Percentiles rank a stretch among this genome's conserved stretches.
phyloP scores from a whole-genome alignment of 2,113 vertebrate species.

The Sclerurus mexicanus region DNA sequence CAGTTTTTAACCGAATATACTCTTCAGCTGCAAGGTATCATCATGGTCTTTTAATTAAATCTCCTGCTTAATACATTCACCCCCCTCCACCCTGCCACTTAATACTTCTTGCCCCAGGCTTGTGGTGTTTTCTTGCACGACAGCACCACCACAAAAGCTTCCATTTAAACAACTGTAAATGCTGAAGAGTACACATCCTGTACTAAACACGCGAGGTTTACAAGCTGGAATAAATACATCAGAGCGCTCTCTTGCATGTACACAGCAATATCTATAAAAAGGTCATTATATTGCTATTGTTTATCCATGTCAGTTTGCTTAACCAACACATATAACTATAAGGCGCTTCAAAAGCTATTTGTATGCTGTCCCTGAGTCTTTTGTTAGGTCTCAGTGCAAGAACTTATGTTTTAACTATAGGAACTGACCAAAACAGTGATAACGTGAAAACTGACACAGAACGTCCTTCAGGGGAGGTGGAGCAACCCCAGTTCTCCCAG shows the following conservation, averaged over 20 bases:
- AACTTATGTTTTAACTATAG: neutral
- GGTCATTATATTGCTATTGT: constrained; percentile 1
- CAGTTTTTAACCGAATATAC: neutral
- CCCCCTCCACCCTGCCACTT: neutral
- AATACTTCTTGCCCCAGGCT: neutral
- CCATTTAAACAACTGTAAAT: constrained; percentile 22
- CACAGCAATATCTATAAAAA: neutral
- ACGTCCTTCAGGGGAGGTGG: neutral
- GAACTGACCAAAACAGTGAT: neutral
- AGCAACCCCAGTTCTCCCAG: neutral
- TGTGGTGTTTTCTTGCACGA: neutral
- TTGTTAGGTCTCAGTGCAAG: neutral
- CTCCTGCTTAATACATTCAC: neutral
- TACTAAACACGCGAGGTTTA: neutral
- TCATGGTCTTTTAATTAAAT: neutral
- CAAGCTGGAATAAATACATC: constrained; percentile 28
- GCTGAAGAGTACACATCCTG: constrained; percentile 44
- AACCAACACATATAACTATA: neutral
- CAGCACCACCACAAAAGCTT: neutral
- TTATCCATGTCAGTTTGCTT: constrained; percentile 18
- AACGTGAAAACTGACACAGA: neutral
- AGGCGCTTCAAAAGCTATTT: neutral
- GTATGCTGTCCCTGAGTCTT: neutral
- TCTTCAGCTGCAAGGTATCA: neutral
- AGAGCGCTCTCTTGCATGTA: neutral